Evolutionary conservation across 2,113 vertebrate genomes (phyloP).

Genomic region (Uria aalge): DNA sequence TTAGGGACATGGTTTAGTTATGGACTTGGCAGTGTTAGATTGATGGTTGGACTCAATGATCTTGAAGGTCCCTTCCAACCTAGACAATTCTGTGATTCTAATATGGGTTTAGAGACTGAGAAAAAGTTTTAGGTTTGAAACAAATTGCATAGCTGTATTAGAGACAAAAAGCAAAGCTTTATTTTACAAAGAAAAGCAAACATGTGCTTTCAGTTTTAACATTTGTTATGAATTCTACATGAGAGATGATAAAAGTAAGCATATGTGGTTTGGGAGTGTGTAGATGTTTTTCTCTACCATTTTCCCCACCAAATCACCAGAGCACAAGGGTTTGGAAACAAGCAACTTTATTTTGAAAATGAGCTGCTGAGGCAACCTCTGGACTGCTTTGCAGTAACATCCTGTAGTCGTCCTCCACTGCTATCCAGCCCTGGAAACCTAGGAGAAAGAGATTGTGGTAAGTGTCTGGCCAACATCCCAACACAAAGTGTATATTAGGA

Average conservation of each 20-base stretch:
- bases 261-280: rapidly evolving
- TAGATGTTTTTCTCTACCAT: not conserved
- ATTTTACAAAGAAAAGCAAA: not conserved
- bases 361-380: not conserved
- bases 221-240: not conserved
- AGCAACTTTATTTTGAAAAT: not conserved
- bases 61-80: not conserved
- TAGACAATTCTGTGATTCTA: not conserved
- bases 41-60: not conserved
- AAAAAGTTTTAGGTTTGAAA: not conserved
- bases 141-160: not conserved
- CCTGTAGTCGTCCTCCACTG: not conserved
- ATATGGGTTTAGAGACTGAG: not conserved
- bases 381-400: not conserved
- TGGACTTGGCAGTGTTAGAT: not conserved
- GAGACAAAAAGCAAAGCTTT: not conserved
- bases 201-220: not conserved
- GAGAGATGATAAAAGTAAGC: not conserved
- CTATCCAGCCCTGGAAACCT: not conserved
- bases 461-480: not conserved
- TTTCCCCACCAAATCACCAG: not conserved
- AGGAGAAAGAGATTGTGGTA: not conserved
- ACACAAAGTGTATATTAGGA: not conserved
- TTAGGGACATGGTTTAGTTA: not conserved
- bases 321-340: not conserved